phyloP scores from a whole-genome alignment of 2,797 vertebrate genomes.

The Melanotaenia maccullochi region DNA sequence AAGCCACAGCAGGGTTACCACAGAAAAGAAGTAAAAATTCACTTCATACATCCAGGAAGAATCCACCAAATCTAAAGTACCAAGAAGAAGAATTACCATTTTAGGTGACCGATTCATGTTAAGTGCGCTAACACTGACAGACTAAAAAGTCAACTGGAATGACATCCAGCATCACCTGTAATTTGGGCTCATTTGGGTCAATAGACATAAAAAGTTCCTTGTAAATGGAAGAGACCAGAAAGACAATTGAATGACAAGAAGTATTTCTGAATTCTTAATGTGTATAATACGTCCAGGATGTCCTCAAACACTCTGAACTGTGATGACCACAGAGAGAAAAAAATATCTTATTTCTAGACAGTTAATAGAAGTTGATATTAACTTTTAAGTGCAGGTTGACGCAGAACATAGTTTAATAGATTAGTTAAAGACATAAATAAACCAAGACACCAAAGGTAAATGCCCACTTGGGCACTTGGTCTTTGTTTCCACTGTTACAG shows the following conservation, averaged over 20 bases:
- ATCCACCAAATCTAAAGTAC: too few species aligned
- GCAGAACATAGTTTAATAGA: too few species aligned
- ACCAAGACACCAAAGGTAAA: not conserved
- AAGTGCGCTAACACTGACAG: not conserved
- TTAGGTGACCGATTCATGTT: too few species aligned
- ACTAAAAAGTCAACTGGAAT: slow-evolving; percentile 8
- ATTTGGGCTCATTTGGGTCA: slow-evolving; percentile 8
- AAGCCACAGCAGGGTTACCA: too few species aligned
- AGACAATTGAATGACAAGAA: slow-evolving; percentile 2
- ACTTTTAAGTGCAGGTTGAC: too few species aligned
- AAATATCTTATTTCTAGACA: too few species aligned
- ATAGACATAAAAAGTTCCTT: slow-evolving; percentile 14
- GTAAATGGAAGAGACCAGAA: not conserved
- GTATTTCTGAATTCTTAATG: slow-evolving; percentile 3
- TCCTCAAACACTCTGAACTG: not conserved
- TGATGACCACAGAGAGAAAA: not conserved
- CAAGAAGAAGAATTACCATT: too few species aligned
- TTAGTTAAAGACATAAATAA: not conserved
- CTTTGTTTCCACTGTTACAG: not conserved
- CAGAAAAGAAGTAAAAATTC: too few species aligned
- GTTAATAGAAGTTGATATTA: too few species aligned
- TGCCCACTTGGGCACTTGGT: not conserved
- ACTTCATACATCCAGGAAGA: too few species aligned
- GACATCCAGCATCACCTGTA: not conserved
- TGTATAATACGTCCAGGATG: slow-evolving; percentile 4